Base-by-base conservation (phyloP, 2,888 invertebrate species). In the Dione juno region DNA sequence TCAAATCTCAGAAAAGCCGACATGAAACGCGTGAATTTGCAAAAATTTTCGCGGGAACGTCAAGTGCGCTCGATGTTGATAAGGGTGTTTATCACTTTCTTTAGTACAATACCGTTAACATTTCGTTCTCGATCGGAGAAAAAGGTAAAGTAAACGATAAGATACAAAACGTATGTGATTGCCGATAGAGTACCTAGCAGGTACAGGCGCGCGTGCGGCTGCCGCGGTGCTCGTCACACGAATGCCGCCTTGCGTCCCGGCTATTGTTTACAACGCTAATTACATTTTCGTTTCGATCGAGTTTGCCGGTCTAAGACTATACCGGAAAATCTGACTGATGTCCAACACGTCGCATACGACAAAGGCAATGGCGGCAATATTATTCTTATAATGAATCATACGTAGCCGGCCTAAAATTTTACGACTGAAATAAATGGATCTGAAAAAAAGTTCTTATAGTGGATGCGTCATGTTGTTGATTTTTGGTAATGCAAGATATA, bases 261-360 rank as follows among this genome's bases (percentile, higher is more conserved):
- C 84, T 84, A 90, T 92, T 93, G 92, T 92, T 93, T 92, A 92
- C 92, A 83, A 82, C 88, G 84, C 85, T 89, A 89, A 92, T 90
- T 89, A 90, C 87, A 86, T 88, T 91, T 90, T 88, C 85, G 83
- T 86, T 88, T 84, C 88, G 89, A 90, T 90, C 88, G 88, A 88
- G 87, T 90, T 91, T 86, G 83, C 88, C 82, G 87, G 86, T 85
- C 85, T 88, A 88, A 92, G 90, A 90, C 88, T 90, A 78, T 71
- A 80, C 77, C 85, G 89, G 89, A 89, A 90, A 90, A 90, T 88
- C 89, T 90, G 84, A 82, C 79, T 77, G 76, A 73, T 77, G 83
- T 82, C 82, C 80, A 80, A 77, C 68, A 80, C 83, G 84, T 83
- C 84, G 82, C 76, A 74, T 54, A 45, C 50, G 45, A 45, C 61